Percentiles rank a stretch among this genome's conserved stretches.
phyloP scores from a whole-genome alignment of 1,140 invertebrate genomes.

The Platorchestia sp. region DNA sequence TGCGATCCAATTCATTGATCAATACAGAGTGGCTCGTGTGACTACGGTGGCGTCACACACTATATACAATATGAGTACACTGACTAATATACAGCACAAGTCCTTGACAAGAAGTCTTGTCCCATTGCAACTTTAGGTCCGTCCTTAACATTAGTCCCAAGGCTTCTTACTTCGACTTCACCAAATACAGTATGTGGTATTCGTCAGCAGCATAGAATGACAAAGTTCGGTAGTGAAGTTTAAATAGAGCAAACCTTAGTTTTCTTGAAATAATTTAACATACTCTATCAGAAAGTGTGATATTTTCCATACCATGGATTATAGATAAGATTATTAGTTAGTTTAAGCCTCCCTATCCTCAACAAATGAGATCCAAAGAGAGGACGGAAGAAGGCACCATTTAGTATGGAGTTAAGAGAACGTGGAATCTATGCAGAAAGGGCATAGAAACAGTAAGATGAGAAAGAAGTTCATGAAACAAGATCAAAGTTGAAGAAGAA shows the following conservation, averaged over 20 bases:
- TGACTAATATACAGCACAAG: neutral
- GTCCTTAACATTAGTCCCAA: neutral
- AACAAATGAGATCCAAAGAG: too few species aligned
- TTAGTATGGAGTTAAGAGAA: too few species aligned
- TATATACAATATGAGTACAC: neutral
- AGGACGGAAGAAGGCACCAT: too few species aligned
- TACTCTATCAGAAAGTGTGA: neutral
- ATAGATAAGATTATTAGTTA: too few species aligned
- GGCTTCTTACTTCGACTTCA: neutral
- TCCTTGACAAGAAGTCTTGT: too few species aligned
- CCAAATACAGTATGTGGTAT: neutral
- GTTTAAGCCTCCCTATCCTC: too few species aligned
- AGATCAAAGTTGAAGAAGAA: too few species aligned
- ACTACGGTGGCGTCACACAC: neutral
- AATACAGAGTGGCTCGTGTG: neutral
- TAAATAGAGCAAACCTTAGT: neutral
- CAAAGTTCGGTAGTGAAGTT: neutral
- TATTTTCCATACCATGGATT: neutral
- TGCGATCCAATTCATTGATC: neutral
- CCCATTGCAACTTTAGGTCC: neutral
- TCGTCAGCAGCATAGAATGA: neutral
- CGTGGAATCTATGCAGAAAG: too few species aligned
- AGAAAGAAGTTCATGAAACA: too few species aligned
- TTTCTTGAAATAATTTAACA: neutral
- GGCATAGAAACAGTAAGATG: too few species aligned